phyloP scores from a whole-genome alignment of 2,888 invertebrate genomes.

The Spodoptera exigua region DNA sequence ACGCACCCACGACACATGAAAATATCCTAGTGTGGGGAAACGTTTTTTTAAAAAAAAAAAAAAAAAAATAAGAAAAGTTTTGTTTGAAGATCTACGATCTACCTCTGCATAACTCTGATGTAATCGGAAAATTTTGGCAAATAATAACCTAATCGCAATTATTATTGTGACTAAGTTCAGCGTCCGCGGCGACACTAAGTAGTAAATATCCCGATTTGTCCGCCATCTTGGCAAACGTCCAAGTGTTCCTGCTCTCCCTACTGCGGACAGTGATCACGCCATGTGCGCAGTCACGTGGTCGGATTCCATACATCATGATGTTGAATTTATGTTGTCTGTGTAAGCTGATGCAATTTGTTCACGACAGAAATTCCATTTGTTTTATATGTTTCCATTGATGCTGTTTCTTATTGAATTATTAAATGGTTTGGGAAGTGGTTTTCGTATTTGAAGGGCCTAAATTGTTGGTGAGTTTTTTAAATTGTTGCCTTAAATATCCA shows the following conservation, averaged over 20 bases:
- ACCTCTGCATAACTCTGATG: slow-evolving; percentile 2
- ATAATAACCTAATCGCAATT: slow-evolving; percentile 27
- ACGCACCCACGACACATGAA: too few species aligned
- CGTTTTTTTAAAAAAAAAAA: too few species aligned
- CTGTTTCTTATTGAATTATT: slow-evolving; percentile 3
- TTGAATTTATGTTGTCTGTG: slow-evolving; percentile 32
- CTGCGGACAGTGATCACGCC: slow-evolving; percentile 72
- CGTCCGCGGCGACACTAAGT: slow-evolving; percentile 60
- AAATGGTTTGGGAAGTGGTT: too few species aligned
- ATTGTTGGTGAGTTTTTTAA: too few species aligned
- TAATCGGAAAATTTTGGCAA: slow-evolving; percentile 21
- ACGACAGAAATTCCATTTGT: slow-evolving; percentile 6
- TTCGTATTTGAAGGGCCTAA: not conserved
- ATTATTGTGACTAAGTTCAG: slow-evolving; percentile 63
- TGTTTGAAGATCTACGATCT: not conserved
- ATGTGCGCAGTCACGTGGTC: slow-evolving; percentile 67
- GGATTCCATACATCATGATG: slow-evolving; percentile 47
- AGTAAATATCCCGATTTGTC: slow-evolving; percentile 78
- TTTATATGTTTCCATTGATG: slow-evolving; percentile 1
- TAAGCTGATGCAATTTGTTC: slow-evolving; percentile 26
- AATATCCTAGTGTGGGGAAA: too few species aligned
- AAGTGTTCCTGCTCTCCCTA: slow-evolving; percentile 67
- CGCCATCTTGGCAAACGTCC: slow-evolving; percentile 72
- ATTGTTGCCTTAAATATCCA: too few species aligned
- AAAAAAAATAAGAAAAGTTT: too few species aligned